Percentiles rank a stretch among this genome's conserved stretches.
These are phyloP conservation scores for Macquaria australasica DNA, from an alignment of 2,113 vertebrate genomes.

Conservation along the genomic window DNA sequence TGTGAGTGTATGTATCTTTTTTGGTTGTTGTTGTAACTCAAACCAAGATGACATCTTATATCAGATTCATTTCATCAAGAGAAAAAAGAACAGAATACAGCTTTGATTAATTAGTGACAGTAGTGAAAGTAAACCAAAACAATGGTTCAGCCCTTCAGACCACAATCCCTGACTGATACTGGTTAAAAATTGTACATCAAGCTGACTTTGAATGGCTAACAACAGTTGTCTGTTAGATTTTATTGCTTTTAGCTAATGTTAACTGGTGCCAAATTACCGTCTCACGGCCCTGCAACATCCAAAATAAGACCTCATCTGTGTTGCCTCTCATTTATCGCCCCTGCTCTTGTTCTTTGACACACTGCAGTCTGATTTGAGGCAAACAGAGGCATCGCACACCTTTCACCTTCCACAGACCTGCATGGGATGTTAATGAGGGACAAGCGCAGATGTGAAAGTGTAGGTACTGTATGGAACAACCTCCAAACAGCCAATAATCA, in stretches of 20 bases:
- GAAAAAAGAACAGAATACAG: not conserved
- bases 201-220: not conserved
- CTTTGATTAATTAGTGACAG: not conserved
- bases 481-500: not conserved
- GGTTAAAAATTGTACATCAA: not conserved
- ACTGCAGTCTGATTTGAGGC: not conserved
- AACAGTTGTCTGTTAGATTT: not conserved
- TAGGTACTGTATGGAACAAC: not conserved
- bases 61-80: not conserved
- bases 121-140: not conserved
- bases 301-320: not conserved
- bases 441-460: not conserved
- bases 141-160: not conserved
- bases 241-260: not conserved
- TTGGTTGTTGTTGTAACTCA: not conserved
- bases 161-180: not conserved
- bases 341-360: not conserved
- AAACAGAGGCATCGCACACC: not conserved
- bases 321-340: not conserved
- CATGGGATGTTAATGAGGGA: not conserved
- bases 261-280: not conserved
- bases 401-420: not conserved
- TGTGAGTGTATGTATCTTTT: not conserved
- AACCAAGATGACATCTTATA: slow-evolving; percentile 11
- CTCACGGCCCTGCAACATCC: not conserved